Base-by-base conservation (phyloP, 2,888 invertebrate genomes). In the Lithophane ornitopus region DNA sequence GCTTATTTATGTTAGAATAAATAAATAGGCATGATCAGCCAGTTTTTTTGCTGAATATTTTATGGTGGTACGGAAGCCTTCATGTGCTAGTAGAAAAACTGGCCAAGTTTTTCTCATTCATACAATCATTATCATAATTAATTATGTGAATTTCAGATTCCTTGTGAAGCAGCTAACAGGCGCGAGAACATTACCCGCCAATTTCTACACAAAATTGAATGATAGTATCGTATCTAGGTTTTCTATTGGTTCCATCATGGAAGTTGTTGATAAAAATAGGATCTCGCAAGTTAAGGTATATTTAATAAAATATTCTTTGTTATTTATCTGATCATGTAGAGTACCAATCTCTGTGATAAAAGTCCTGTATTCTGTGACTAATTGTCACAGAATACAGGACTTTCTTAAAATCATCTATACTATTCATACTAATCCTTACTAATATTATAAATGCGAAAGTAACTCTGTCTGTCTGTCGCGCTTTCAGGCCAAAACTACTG, bases 201-300 rank as follows among this genome's bases (percentile, higher is more conserved):
- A 99, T 95, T 99, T 99, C 95, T 98, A 98, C 92, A 97, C 97
- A 89, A 99, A 99, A 97, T 98, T 99, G 72, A 98, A 97, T 89
- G 98, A 98, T 85, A 98, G 98, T 90, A 97, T 98, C 89, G 98
- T 98, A 91, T 98, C 98, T 14, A 97, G 98, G 85, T 99, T 99
- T 93, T 97, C 98, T 78, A 97, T 98, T 85, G 98, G 99, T 72
- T 97, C 98, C 90, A 97, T 98, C 90, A 97, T 99, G 91, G 99
- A 99, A 97, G 99, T 99, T 66, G 99, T 99, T 0, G 99, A 99
- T 94, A 99, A 99, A 94, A 99, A 98, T 96, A 97, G 99, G 89
- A 99, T 99, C 90, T 99, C 99, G 26, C 98, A 99, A 95, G 98
- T 99, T 85, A 98, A 98, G 94, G 96, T 96, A 54, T 3, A 16